Base-by-base conservation (phyloP, 1,140 invertebrate genomes). In the Physella acuta region DNA sequence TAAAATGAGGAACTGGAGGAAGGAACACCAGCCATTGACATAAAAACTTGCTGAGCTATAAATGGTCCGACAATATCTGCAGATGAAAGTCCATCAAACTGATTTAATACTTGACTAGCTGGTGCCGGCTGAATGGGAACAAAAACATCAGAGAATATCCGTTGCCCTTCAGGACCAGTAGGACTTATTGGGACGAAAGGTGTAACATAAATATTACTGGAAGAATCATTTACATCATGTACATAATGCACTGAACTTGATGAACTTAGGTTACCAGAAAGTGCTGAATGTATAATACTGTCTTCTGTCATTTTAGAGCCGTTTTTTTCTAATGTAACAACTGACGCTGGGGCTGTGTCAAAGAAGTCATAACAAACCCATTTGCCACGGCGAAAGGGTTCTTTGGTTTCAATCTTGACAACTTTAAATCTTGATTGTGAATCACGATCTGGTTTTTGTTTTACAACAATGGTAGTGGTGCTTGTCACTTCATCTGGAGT, bases 311-410 rank as follows among this genome's bases (percentile, higher is more conserved):
- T 36, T 53, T 75, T 74, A 66, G 61, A 73, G 37, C 75, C 75
- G 64, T 69, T 73, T 73, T 75, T 77, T 56, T 75, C 71, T 20
- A 62, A 31, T 51, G 62, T 69, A 2, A 68, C 71, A 24, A 60
- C 36, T 31, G 56, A 2, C 20, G 62, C 69, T 73, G 63, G 88
- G 88, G 65, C 91, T 90, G 80, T 92, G 87, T 97, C 94, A 78
- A 94, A 87, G 86, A 95, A 97, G 85, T 98, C 95, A 90, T 95
- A 93, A 85, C 94, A 97, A 76, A 91, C 91, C 95, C 95, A 98
- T 78, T 95, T 87, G 31, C 95, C 95, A 51, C 95, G 88, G 75
- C 92, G 92, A 79, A 97, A 96, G 3, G 95, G 95, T 84, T 97
- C 94, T 70, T 79, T 79, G 30, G 93, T 95, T 84, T 95, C 94